Evolutionary conservation across 2,888 invertebrate genomes (phyloP), one percentile per base, ranked within the genome.

Genomic region (Lysandra bellargus): DNA sequence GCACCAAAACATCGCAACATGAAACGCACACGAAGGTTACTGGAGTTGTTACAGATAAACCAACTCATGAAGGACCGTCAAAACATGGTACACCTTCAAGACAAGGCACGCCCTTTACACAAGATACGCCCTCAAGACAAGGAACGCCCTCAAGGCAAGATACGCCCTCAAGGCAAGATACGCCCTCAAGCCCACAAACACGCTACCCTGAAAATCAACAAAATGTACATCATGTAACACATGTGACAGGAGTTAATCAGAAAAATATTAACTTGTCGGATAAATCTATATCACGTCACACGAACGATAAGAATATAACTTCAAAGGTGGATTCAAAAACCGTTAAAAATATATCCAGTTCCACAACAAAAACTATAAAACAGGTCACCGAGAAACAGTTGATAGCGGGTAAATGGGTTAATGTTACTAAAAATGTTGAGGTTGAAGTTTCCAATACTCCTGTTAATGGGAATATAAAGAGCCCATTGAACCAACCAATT

Each of bases 341-440:
- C 82, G 80, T 88, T 14, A 91, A 85, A 83, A 90, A 87, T 79
- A 81, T 88, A 49, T 86, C 88, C 75, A 86, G 91, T 69, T 95
- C 93, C 82, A 95, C 95, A 80, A 95, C 93, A 72, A 95, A 96
- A 85, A 93, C 92, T 53, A 95, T 95, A 83, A 93, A 95, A 84
- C 92, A 93, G 84, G 91, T 95, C 82, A 95, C 95, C n/a, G 95
- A 94, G 87, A 96, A 95, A 86, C 95, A 95, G 84, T 89, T 95
- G 57, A 91, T 93, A 74, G 93, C 89, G 61, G 95, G 94, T 53
- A 95, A 95, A 81, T 94, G 90, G 87, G 91, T 94, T 7, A 91
- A 95, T 30, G 95, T 95, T 80, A 95, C 95, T 79, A 91, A 95
- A 83, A 95, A 97, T 84, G 95, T 96, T 89, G 96, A 97, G 88